Evolutionary conservation across 2,888 invertebrate genomes (phyloP).

Genomic region (Ornithoptera priamus): DNA sequence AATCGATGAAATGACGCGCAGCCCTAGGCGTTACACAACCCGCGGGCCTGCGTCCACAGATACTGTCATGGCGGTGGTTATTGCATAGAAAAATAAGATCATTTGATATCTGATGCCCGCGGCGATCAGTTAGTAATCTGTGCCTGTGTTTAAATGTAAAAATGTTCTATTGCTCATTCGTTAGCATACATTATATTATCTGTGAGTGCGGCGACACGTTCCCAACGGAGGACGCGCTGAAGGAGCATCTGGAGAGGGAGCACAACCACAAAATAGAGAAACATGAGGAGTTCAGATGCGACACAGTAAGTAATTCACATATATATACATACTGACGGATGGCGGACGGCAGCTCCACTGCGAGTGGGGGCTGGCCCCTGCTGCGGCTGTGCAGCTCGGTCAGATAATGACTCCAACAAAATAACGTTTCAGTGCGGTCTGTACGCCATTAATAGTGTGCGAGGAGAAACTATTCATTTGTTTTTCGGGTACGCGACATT

Average conservation of each 20-base stretch:
- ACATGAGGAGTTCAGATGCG: conserved; percentile 40
- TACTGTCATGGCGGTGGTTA: conserved; percentile 41
- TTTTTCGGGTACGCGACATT: too few relatives aligned
- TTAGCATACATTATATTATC: conserved; percentile 66
- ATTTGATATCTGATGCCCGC: conserved; percentile 34
- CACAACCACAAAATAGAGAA: conserved; percentile 52
- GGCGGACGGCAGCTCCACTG: too few relatives aligned
- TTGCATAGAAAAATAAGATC: conserved; percentile 38
- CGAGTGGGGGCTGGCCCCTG: too few relatives aligned
- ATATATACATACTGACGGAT: too few relatives aligned
- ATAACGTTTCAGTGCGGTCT: too few relatives aligned
- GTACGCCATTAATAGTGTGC: too few relatives aligned
- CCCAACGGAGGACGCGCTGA: conserved; percentile 54
- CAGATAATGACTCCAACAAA: too few relatives aligned
- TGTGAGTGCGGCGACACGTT: conserved; percentile 66
- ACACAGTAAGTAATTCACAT: conserved; percentile 35
- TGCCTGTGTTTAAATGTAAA: conserved; percentile 46
- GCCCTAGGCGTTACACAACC: conserved; percentile 25
- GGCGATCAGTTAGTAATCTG: conserved; percentile 52
- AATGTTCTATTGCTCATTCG: conserved; percentile 60
- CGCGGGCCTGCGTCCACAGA: conserved; percentile 36
- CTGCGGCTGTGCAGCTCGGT: too few relatives aligned
- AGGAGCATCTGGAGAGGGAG: conserved; percentile 51
- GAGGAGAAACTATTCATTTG: too few relatives aligned
- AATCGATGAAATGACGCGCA: neutral